A percentile compares a stretch with the other conserved stretches of the same genome.
Conservation (phyloP, 2,113 vertebrate species). For the Salvelinus sp. region DNA sequence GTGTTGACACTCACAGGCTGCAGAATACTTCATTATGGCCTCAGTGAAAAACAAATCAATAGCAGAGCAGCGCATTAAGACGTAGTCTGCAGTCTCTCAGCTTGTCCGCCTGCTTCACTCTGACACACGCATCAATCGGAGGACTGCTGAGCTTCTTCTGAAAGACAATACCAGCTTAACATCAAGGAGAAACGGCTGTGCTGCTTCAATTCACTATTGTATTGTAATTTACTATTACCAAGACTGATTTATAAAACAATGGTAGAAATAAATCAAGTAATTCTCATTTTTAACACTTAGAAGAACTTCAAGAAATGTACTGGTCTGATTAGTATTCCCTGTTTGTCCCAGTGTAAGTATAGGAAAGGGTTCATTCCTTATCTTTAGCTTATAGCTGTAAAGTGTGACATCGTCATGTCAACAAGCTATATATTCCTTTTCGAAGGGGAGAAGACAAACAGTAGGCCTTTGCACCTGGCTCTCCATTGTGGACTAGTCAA, state of each 20-base stretch:
- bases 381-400: neutral
- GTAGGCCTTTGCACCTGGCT: conserved; percentile 35
- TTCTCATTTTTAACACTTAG: neutral
- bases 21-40: conserved; percentile 60
- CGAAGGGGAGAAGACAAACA: conserved; percentile 38
- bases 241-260: neutral
- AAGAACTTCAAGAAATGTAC: neutral
- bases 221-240: neutral
- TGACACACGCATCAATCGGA: neutral
- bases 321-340: neutral
- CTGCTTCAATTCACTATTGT: too few species aligned
- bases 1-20: conserved; percentile 47
- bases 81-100: neutral
- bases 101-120: neutral
- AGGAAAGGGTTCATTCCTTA: neutral
- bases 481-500: neutral
- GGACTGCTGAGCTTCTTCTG: neutral
- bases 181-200: neutral
- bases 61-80: neutral
- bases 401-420: conserved; percentile 27
- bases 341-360: neutral
- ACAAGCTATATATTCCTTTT: conserved; percentile 18
- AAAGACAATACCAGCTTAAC: neutral
- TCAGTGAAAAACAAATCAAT: conserved; percentile 60
- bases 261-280: neutral